Evolutionary conservation across 2,797 vertebrate species (phyloP).

Genomic region (Melanotaenia parkinsoni): DNA sequence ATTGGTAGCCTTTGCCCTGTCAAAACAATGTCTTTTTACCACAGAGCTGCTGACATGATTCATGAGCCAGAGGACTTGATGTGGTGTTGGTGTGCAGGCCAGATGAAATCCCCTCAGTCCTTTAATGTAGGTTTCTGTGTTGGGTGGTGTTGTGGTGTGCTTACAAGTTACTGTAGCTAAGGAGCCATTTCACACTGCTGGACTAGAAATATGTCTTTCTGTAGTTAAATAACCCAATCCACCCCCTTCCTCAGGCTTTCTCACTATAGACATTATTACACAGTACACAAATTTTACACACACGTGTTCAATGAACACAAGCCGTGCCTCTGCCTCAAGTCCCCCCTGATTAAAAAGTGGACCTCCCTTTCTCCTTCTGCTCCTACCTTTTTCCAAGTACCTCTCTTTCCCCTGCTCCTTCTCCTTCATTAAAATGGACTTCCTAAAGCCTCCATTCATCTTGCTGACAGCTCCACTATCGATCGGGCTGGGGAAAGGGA

Average conservation of each 20-base stretch:
- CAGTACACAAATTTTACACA: conserved; percentile 53
- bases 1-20: conserved; percentile 61
- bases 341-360: conserved; percentile 44
- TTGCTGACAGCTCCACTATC: conserved; percentile 83
- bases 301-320: conserved; percentile 56
- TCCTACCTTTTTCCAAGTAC: conserved; percentile 48
- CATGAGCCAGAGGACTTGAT: conserved; percentile 69
- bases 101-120: conserved; percentile 75
- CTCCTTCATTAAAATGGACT: conserved; percentile 86
- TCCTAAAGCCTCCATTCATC: conserved; percentile 85
- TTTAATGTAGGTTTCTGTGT: conserved; percentile 74
- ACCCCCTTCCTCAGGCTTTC: conserved; percentile 46
- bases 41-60: conserved; percentile 71
- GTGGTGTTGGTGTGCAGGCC: conserved; percentile 63
- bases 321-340: conserved; percentile 28
- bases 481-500: conserved; percentile 75
- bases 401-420: conserved; percentile 68
- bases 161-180: conserved; percentile 69
- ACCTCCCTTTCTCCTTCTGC: conserved; percentile 41
- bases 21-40: conserved; percentile 71
- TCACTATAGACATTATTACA: conserved; percentile 56
- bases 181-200: conserved; percentile 71
- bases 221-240: conserved; percentile 67
- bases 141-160: conserved; percentile 38
- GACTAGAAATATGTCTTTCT: conserved; percentile 69